Conservation (phyloP, 2,113 vertebrate species). For the Equus quagga region DNA sequence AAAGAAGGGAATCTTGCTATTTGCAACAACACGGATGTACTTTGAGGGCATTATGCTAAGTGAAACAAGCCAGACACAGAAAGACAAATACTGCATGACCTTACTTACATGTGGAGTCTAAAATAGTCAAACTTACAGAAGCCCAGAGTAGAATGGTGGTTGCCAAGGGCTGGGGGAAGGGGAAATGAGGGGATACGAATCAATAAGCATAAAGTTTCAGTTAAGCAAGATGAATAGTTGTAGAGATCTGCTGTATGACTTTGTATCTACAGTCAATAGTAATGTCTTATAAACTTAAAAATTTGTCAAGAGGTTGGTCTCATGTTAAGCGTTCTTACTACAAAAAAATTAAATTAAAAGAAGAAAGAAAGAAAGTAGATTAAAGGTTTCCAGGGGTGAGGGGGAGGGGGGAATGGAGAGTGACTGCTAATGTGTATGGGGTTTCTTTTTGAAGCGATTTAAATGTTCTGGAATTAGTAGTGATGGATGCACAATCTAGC, state of each 20-base stretch:
- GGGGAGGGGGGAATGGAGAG: neutral
- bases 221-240: slow-evolving; percentile 11
- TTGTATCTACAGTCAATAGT: neutral
- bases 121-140: neutral
- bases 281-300: neutral
- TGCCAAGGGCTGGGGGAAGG: neutral
- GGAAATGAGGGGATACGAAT: neutral
- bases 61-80: neutral
- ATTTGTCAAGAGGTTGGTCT: neutral
- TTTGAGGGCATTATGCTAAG: neutral
- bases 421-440: neutral
- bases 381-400: neutral
- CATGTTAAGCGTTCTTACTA: neutral
- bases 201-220: neutral
- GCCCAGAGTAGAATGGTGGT: neutral
- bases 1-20: neutral
- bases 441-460: neutral
- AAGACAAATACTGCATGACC: neutral
- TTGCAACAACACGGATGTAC: neutral
- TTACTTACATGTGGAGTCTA: neutral
- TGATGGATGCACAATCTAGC: neutral
- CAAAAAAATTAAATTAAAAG: neutral
- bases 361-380: slow-evolving; percentile 27
- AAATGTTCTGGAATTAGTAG: slow-evolving; percentile 36
- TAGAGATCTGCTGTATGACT: neutral